These are phyloP conservation scores for Fratercula arctica DNA, from an alignment of 2,797 vertebrate species.

Conservation along the genomic window DNA sequence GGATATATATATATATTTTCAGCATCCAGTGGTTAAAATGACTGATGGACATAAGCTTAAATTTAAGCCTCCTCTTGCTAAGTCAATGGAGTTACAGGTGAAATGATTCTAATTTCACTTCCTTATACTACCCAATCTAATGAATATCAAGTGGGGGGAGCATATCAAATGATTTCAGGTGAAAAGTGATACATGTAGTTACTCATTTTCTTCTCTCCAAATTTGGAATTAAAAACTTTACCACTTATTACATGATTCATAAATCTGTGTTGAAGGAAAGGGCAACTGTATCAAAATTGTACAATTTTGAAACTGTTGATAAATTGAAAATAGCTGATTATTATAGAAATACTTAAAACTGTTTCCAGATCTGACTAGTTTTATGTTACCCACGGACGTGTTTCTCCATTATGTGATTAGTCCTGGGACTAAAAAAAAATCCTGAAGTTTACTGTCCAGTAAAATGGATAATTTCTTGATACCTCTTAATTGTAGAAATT, in stretches of 20 bases:
- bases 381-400: neutral
- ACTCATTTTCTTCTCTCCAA: neutral
- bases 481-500: neutral
- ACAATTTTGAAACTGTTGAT: neutral
- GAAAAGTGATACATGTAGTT: neutral
- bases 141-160: neutral
- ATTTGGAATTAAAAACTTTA: constrained; percentile 8
- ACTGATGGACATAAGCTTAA: neutral
- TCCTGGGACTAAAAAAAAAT: neutral
- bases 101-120: neutral
- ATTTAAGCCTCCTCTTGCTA: neutral
- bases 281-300: neutral
- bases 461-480: neutral
- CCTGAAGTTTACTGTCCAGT: neutral
- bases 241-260: neutral
- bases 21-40: neutral
- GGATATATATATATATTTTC: neutral
- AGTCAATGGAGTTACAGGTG: neutral
- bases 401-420: neutral
- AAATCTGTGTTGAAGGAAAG: neutral
- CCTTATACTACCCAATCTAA: neutral
- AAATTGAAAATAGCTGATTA: neutral
- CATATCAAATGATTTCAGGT: neutral
- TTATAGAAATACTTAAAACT: constrained; percentile 38
- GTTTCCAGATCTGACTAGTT: constrained; percentile 7